Percentiles rank a stretch among this genome's conserved stretches.
These are phyloP conservation scores for Nebria brevicollis DNA, from an alignment of 2,888 invertebrate genomes.

Conservation along the genomic window DNA sequence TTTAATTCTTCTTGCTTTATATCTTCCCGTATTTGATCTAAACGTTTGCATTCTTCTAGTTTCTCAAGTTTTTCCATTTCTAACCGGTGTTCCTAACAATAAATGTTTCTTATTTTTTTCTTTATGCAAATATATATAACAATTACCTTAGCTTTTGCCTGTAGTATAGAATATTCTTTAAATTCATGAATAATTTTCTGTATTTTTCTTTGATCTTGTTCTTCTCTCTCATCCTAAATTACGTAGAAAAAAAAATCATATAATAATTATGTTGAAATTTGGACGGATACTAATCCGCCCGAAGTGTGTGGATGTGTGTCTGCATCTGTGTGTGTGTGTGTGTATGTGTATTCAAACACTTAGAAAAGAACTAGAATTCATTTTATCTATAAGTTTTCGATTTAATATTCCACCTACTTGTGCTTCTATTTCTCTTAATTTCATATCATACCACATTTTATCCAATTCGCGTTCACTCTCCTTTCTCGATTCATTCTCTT, in stretches of 20 bases:
- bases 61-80: slow-evolving; percentile 9
- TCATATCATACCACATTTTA: slow-evolving; percentile 70
- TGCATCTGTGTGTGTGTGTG: no score
- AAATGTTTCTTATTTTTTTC: neutral
- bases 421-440: slow-evolving; percentile 68
- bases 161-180: slow-evolving; percentile 1
- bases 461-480: slow-evolving; percentile 69
- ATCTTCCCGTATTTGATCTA: slow-evolving; percentile 25
- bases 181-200: slow-evolving; percentile 21
- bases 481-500: slow-evolving; percentile 67
- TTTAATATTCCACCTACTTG: slow-evolving; percentile 49
- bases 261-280: no score
- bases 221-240: slow-evolving; percentile 26
- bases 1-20: slow-evolving; percentile 25
- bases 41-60: slow-evolving; percentile 17
- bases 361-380: no score
- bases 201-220: slow-evolving; percentile 26
- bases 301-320: neutral
- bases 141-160: slow-evolving; percentile 34
- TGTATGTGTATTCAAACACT: no score
- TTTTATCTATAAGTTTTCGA: no score
- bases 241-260: neutral
- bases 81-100: slow-evolving; percentile 15
- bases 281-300: no score
- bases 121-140: neutral